These are phyloP conservation scores for Macrobrachium rosenbergii DNA, from an alignment of 1,140 invertebrate genomes.

Conservation along the genomic window DNA sequence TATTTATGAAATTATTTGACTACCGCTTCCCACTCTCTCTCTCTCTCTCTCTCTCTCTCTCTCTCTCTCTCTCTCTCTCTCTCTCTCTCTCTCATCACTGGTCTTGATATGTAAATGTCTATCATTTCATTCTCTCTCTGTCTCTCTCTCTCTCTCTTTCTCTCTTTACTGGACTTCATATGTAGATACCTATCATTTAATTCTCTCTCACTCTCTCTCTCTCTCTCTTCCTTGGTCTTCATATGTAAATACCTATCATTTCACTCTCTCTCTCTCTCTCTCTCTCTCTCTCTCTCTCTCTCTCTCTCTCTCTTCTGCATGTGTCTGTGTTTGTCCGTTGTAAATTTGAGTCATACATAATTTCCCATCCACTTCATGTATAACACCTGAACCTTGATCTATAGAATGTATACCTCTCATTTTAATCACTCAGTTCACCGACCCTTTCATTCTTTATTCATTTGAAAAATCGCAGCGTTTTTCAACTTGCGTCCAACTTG, in stretches of 20 bases:
- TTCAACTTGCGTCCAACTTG: too few species aligned
- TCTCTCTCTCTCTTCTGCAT: slow-evolving; percentile 22
- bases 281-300: slow-evolving; percentile 42
- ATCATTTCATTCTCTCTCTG: too few species aligned
- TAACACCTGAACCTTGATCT: too few species aligned
- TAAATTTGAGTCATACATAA: too few species aligned
- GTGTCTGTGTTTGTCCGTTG: slow-evolving; percentile 7
- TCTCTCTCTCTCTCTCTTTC: not conserved
- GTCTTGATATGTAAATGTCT: not conserved
- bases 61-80: slow-evolving; percentile 10
- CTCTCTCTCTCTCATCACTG: too few species aligned
- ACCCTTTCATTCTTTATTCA: too few species aligned
- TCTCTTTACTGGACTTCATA: not conserved
- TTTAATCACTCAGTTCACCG: too few species aligned
- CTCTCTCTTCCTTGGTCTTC: not conserved
- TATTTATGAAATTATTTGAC: too few species aligned
- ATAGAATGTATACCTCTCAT: too few species aligned
- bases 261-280: slow-evolving; percentile 29
- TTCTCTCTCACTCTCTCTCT: not conserved
- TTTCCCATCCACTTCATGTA: too few species aligned
- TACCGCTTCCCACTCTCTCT: not conserved
- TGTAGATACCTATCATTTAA: not conserved
- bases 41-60: slow-evolving; percentile 8
- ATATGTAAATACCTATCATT: not conserved
- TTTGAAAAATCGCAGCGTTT: too few species aligned